These are phyloP conservation scores for Caenorhabditis latens DNA, from an alignment of 1,140 invertebrate genomes.

Conservation along the genomic window DNA sequence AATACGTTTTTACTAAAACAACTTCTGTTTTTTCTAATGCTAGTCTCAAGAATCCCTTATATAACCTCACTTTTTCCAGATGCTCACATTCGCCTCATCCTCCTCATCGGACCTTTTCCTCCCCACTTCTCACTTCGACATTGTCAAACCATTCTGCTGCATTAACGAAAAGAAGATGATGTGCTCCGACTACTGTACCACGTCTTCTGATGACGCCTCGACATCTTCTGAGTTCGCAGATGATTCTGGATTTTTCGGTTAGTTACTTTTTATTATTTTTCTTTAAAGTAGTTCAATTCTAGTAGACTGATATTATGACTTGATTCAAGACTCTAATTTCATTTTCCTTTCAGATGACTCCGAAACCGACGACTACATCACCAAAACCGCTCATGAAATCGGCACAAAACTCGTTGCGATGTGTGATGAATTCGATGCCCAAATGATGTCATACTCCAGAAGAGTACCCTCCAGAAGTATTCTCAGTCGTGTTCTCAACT, in stretches of 20 bases:
- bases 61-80: not conserved
- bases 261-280: not conserved
- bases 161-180: not conserved
- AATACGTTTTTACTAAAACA: no score
- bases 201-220: not conserved
- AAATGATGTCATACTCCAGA: constrained; percentile 48
- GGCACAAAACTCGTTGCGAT: constrained; percentile 23
- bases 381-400: not conserved
- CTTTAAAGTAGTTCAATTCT: not conserved
- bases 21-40: not conserved
- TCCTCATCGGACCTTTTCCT: constrained; percentile 24
- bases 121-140: not conserved
- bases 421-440: constrained; percentile 32
- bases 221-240: not conserved
- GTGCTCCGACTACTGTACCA: not conserved
- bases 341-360: constrained; percentile 18
- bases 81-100: constrained; percentile 48
- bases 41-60: not conserved
- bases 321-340: not conserved
- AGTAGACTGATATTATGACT: not conserved
- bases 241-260: constrained; percentile 43
- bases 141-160: not conserved
- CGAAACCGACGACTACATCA: not conserved
- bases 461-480: constrained; percentile 13
- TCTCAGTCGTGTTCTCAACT: not conserved